Percentiles rank a stretch among this genome's conserved stretches.
These are phyloP conservation scores for Cepaea nemoralis DNA, from an alignment of 1,140 invertebrate genomes.

Conservation along the genomic window DNA sequence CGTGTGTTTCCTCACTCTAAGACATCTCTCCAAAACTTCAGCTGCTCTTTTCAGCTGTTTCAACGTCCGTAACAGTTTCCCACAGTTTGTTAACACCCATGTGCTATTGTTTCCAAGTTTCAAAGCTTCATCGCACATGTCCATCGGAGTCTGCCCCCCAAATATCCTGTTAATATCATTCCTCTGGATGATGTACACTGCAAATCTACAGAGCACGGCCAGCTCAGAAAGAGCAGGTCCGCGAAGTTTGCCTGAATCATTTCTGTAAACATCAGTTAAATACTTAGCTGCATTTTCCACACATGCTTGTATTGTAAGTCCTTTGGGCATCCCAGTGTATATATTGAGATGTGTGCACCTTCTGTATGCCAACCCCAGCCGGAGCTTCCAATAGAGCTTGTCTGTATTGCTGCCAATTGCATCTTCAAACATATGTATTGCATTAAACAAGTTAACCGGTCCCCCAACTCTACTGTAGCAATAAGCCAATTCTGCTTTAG, in stretches of 20 bases:
- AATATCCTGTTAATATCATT: background rate
- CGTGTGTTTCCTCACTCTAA: background rate
- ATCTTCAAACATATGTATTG: background rate
- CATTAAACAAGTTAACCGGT: background rate
- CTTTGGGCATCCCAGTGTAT: background rate
- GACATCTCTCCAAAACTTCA: background rate
- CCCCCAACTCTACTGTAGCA: background rate
- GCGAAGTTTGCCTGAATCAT: background rate
- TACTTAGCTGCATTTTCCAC: background rate
- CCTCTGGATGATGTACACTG: background rate
- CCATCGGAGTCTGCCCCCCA: background rate
- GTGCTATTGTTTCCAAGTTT: background rate
- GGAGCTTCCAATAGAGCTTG: background rate
- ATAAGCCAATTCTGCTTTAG: conserved; percentile 13
- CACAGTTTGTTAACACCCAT: too few relatives aligned
- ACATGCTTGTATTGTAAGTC: background rate
- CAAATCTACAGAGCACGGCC: background rate
- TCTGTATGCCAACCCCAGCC: too few relatives aligned
- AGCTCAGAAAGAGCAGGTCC: background rate
- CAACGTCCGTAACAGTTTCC: background rate
- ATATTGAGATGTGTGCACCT: background rate
- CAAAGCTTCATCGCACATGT: background rate
- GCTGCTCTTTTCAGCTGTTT: background rate
- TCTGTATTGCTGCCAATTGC: background rate
- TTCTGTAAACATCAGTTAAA: background rate